phyloP scores from a whole-genome alignment of 2,113 vertebrate genomes.

The Campylomormyrus numenius region DNA sequence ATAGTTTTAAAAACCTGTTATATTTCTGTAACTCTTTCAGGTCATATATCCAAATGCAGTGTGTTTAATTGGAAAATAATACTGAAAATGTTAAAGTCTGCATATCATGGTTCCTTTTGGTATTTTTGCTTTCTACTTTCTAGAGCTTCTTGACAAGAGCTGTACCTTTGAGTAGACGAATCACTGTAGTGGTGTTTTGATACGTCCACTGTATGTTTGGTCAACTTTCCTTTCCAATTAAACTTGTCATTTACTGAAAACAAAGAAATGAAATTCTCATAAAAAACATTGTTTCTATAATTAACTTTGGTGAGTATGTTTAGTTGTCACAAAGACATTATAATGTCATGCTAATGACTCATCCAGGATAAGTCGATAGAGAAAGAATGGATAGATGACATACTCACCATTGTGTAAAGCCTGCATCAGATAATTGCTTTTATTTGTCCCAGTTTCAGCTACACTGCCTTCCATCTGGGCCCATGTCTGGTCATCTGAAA shows the following conservation, averaged over 20 bases:
- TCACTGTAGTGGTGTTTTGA: neutral
- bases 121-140: neutral
- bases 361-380: neutral
- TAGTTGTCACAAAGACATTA: neutral
- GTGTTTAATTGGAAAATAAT: neutral
- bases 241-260: neutral
- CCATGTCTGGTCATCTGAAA: neutral
- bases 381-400: neutral
- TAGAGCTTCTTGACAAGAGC: neutral
- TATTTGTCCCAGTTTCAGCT: neutral
- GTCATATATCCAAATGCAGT: neutral
- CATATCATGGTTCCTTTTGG: neutral
- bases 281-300: neutral
- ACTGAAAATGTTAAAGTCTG: neutral
- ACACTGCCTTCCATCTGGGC: neutral
- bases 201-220: neutral
- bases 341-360: neutral
- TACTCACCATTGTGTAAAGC: neutral
- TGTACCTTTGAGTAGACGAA: neutral
- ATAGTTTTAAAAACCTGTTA: neutral
- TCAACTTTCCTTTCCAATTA: neutral
- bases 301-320: neutral
- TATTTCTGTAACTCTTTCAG: neutral
- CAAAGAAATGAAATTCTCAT: neutral
- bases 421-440: neutral